Percentiles rank a stretch among this genome's conserved stretches.
These are phyloP conservation scores for Mormyrus hasselquistii DNA, from an alignment of 2,797 vertebrate species.

Conservation along the genomic window DNA sequence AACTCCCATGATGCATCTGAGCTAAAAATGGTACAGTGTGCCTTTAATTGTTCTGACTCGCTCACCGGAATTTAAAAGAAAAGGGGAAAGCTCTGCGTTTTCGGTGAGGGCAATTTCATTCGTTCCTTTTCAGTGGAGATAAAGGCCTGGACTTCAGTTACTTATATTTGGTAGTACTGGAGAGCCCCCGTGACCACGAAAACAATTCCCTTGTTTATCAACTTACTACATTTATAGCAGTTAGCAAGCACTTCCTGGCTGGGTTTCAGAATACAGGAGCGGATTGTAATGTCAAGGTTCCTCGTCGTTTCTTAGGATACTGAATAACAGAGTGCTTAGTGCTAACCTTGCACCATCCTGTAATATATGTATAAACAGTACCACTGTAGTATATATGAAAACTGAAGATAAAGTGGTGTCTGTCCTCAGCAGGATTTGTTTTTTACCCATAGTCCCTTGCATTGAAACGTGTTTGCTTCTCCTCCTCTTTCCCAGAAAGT, in stretches of 20 bases:
- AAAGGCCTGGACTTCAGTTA: constrained; percentile 50
- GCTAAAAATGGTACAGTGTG: constrained; percentile 37
- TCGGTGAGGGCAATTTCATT: background rate
- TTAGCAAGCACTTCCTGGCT: background rate
- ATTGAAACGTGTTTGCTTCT: background rate
- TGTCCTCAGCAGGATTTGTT: background rate
- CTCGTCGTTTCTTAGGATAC: background rate
- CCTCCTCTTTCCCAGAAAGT: background rate
- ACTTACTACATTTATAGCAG: background rate
- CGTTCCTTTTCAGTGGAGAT: background rate
- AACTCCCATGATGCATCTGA: constrained; percentile 37
- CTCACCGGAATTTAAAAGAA: constrained; percentile 27
- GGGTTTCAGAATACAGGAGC: background rate
- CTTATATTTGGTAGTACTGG: constrained; percentile 43
- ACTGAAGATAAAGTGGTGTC: background rate
- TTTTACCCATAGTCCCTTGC: background rate
- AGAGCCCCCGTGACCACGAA: constrained; percentile 47
- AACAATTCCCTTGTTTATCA: constrained; percentile 56
- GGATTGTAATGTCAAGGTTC: background rate
- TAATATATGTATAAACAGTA: background rate
- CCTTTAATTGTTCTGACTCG: constrained; percentile 48
- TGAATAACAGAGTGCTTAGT: background rate
- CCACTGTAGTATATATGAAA: background rate
- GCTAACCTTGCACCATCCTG: background rate
- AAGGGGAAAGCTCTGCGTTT: background rate